Base-by-base conservation (phyloP, 1,140 invertebrate genomes). In the Penaeus vannamei region DNA sequence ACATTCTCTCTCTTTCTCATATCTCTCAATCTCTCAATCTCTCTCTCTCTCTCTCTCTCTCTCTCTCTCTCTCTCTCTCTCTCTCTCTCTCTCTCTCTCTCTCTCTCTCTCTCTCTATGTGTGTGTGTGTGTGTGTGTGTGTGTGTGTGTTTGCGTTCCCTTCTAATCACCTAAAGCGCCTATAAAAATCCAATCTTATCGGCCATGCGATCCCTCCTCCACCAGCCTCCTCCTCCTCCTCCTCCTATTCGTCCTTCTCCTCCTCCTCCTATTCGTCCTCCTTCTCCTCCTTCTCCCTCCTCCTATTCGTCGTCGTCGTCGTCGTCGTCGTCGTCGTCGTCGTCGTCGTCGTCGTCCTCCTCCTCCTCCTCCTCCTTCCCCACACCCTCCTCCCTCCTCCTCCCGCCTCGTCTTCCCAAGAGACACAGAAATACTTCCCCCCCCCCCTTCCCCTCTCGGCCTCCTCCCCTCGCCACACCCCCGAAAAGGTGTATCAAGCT, bases 21-120 rank as follows among this genome's bases (percentile, higher is more conserved):
- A n/a, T n/a, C n/a, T n/a, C n/a, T n/a, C n/a, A n/a, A n/a, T n/a
- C n/a, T n/a, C n/a, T n/a, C n/a, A n/a, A 26, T 76, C 26, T 72
- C 69, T 7, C 69, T 72, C n/a, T 26, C 69, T 72, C 69, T 72
- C 69, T 23, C n/a, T 72, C 69, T 72, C 19, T 72, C 69, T 80
- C 36, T 36, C 36, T 36, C 36, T 36, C 36, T 36, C 36, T 46
- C 46, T n/a, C 46, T 19, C 36, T 20, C 77, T 46, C 36, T 46
- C 22, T 46, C 36, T 46, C 32, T 46, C 77, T 46, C 77, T 46
- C 46, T 32, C 53, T 42, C 5, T 32, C 5, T 32, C 5, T 32
- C 5, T 32, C 5, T n/a, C 5, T n/a, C 5, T 32, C 5, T 32
- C 5, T 26, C 5, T 14, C 5, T 26, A n/a, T 36, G 5, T 36